These are phyloP conservation scores for Anguilla japonica DNA, from an alignment of 2,113 vertebrate genomes.

Conservation along the genomic window DNA sequence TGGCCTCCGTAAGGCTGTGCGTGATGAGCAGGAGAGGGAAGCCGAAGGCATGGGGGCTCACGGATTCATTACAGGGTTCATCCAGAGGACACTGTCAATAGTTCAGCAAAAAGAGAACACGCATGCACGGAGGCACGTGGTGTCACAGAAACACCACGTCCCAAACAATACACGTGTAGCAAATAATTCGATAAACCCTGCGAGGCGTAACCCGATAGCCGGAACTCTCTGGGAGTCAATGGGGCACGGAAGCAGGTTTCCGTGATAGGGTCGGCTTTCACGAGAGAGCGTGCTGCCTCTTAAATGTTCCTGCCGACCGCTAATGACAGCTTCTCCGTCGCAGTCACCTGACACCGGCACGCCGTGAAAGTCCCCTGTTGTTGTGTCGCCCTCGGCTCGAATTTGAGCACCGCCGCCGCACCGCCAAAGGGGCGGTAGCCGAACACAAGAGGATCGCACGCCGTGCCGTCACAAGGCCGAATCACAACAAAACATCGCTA, in stretches of 20 bases:
- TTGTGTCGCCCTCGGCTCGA: not conserved
- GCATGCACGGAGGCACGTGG: not conserved
- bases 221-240: slow-evolving; percentile 18
- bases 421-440: not conserved
- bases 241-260: not conserved
- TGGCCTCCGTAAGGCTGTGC: not conserved
- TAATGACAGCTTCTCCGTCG: slow-evolving; percentile 18
- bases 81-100: not conserved
- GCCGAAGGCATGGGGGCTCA: not conserved
- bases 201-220: slow-evolving; percentile 17
- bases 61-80: slow-evolving; percentile 2
- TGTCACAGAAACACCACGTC: not conserved
- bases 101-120: not conserved
- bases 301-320: slow-evolving; percentile 15
- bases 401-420: not conserved
- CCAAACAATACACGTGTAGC: slow-evolving; percentile 18
- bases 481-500: not conserved
- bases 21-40: not conserved
- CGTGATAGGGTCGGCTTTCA: slow-evolving; percentile 13
- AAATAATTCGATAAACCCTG: slow-evolving; percentile 11
- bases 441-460: not conserved
- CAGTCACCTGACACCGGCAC: slow-evolving; percentile 12
- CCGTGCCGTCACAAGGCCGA: not conserved
- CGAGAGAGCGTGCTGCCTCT: slow-evolving; percentile 21
- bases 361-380: not conserved